A percentile compares a stretch with the other conserved stretches of the same genome.
phyloP scores from a whole-genome alignment of 2,113 vertebrate species.

The Ceyx margarethae region DNA sequence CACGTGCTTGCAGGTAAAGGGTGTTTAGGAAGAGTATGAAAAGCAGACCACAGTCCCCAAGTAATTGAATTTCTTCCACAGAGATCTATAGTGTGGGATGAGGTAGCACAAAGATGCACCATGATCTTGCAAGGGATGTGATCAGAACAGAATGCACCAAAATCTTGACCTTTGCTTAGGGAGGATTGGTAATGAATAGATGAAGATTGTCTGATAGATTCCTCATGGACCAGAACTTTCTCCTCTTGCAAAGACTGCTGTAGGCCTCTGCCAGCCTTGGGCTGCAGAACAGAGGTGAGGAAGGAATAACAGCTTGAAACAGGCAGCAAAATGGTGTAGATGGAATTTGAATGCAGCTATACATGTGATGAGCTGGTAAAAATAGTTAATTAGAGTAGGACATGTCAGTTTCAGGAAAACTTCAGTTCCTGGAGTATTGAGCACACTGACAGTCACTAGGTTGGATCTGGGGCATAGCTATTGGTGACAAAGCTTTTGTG shows the following conservation, averaged over 20 bases:
- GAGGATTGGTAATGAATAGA: background rate
- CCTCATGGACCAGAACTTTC: background rate
- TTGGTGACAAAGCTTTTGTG: background rate
- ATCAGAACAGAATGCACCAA: background rate
- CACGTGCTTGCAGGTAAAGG: background rate
- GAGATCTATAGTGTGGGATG: background rate
- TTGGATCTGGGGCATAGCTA: background rate
- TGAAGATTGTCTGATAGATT: background rate
- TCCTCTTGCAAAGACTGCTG: background rate
- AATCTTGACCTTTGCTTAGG: background rate
- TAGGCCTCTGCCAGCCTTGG: background rate
- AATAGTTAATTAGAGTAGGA: background rate
- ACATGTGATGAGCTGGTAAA: background rate
- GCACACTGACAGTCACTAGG: fast-evolving
- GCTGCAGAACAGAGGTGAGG: background rate
- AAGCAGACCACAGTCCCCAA: background rate
- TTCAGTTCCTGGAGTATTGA: background rate
- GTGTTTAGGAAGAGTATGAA: background rate
- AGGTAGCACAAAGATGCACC: background rate
- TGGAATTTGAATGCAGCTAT: background rate
- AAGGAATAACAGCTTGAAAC: background rate
- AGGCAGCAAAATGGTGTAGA: background rate
- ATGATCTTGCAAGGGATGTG: background rate
- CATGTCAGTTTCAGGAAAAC: background rate
- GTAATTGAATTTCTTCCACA: background rate